Percentiles rank a stretch among this genome's conserved stretches.
phyloP scores from a whole-genome alignment of 2,888 invertebrate genomes.

The Synanthedon andrenaeformis region DNA sequence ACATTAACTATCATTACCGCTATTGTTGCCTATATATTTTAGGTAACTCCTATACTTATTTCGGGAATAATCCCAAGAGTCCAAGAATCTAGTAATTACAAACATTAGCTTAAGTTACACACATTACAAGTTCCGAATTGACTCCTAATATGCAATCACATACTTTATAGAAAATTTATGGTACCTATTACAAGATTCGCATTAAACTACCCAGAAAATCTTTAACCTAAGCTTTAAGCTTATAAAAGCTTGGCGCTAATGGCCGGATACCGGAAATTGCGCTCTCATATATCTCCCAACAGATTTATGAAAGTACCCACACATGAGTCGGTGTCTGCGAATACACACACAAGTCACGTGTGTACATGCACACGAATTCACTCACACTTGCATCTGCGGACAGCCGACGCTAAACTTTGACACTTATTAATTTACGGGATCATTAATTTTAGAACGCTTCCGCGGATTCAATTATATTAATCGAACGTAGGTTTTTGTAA shows the following conservation, averaged over 20 bases:
- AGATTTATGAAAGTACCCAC: conserved; percentile 89
- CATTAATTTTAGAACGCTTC: conserved; percentile 46
- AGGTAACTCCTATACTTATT: too few species aligned
- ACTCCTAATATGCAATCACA: conserved; percentile 70
- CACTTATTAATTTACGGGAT: conserved; percentile 63
- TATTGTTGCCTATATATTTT: too few species aligned
- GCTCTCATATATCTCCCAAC: conserved; percentile 90
- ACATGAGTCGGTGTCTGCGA: conserved; percentile 62
- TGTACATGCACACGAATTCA: conserved; percentile 17
- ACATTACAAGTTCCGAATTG: conserved; percentile 68
- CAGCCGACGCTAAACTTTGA: conserved; percentile 46
- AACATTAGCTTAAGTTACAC: conserved; percentile 66
- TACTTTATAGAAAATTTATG: conserved; percentile 69
- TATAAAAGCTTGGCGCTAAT: conserved; percentile 79
- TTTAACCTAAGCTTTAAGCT: conserved; percentile 74
- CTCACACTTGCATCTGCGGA: conserved; percentile 20
- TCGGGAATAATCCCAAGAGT: too few species aligned
- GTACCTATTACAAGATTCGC: conserved; percentile 71
- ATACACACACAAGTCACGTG: conserved; percentile 22
- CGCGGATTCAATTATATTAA: conserved; percentile 20
- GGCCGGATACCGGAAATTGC: conserved; percentile 92
- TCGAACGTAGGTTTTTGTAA: too few species aligned
- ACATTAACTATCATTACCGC: too few species aligned
- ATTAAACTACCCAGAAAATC: conserved; percentile 72
- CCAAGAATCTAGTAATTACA: conserved; percentile 17